Evolutionary conservation across 1,140 invertebrate species (phyloP).

Genomic region (Drosophila paulistorum): DNA sequence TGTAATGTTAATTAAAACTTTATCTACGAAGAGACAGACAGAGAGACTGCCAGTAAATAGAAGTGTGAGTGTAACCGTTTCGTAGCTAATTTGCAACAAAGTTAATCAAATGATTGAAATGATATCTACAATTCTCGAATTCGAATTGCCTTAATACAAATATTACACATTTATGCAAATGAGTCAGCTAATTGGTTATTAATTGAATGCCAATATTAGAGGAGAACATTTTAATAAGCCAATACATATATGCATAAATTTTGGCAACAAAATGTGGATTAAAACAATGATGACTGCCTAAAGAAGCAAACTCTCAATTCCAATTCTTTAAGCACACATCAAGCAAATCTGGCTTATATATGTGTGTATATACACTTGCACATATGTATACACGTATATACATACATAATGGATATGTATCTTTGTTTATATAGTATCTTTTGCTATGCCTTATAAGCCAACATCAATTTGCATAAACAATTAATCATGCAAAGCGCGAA

Average conservation of each 20-base stretch:
- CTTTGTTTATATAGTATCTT: conserved; percentile 15
- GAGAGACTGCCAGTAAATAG: not conserved
- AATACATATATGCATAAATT: not conserved
- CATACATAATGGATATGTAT: conserved; percentile 4
- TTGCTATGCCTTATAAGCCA: conserved; percentile 55
- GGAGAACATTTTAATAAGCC: not conserved
- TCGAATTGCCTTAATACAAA: conserved; percentile 48
- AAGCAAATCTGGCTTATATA: not conserved
- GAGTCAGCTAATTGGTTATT: conserved; percentile 74
- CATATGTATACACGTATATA: not conserved
- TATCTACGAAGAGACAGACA: conserved; percentile 23
- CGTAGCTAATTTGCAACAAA: conserved; percentile 72
- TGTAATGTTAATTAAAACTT: conserved; percentile 79
- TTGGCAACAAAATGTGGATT: conserved; percentile 32
- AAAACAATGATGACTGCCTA: conserved; percentile 39
- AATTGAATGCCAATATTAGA: conserved; percentile 52
- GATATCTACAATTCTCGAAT: conserved; percentile 55
- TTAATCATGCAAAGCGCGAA: conserved; percentile 77
- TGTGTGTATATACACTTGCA: no score
- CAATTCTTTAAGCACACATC: not conserved
- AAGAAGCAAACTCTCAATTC: conserved; percentile 12
- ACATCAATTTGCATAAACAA: conserved; percentile 78
- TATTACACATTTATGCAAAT: conserved; percentile 70
- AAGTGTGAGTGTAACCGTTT: conserved; percentile 12
- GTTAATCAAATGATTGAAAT: conserved; percentile 71